Evolutionary conservation across 2,113 vertebrate genomes (phyloP).

Genomic region (Callospermophilus lateralis): DNA sequence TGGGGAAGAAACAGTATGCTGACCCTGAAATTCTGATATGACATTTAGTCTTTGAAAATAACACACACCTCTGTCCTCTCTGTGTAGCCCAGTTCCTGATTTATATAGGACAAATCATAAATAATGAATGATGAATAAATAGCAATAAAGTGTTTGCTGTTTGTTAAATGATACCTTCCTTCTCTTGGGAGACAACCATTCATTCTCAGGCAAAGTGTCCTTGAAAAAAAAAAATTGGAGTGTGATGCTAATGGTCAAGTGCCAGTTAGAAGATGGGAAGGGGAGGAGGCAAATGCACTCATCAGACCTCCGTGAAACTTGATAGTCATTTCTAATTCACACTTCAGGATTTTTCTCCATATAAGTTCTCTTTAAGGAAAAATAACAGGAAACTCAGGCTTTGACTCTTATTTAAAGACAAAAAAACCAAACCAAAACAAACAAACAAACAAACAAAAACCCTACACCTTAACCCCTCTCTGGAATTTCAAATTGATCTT

Average conservation of each 20-base stretch:
- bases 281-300: neutral
- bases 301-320: neutral
- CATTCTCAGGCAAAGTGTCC: neutral
- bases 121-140: slow-evolving; percentile 66
- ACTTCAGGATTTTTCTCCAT: neutral
- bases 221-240: slow-evolving; percentile 47
- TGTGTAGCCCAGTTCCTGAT: slow-evolving; percentile 7
- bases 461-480: neutral
- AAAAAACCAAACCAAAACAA: no score
- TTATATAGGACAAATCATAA: slow-evolving; percentile 67
- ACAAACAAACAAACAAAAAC: neutral
- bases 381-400: neutral
- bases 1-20: slow-evolving; percentile 28
- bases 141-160: slow-evolving; percentile 34
- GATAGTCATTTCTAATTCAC: neutral
- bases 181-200: slow-evolving; percentile 51
- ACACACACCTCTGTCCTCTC: slow-evolving; percentile 39
- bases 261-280: neutral
- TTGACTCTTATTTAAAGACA: neutral
- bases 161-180: slow-evolving; percentile 56
- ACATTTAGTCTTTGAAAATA: slow-evolving; percentile 66
- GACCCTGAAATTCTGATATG: slow-evolving; percentile 53
- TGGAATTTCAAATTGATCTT: slow-evolving; percentile 42
- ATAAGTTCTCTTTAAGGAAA: neutral
- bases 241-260: slow-evolving; percentile 27